Percentiles rank a stretch among this genome's conserved stretches.
Conservation (phyloP, 2,888 invertebrate genomes). For the Apoda limacodes region DNA sequence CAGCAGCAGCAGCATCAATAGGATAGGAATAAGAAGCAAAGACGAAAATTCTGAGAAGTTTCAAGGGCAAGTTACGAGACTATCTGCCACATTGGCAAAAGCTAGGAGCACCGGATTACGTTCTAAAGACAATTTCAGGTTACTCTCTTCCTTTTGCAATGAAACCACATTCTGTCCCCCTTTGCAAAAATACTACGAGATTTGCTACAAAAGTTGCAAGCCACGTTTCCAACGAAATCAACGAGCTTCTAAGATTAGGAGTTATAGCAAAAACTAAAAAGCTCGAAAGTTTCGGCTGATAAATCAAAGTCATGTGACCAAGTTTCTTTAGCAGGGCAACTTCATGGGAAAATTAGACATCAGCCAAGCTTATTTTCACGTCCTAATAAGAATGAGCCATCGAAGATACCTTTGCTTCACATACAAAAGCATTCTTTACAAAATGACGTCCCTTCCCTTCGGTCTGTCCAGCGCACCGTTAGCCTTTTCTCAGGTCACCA, state of each 20-base stretch:
- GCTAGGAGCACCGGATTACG: no score
- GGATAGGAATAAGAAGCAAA: no score
- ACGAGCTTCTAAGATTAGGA: conserved; percentile 16
- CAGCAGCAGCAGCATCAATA: no score
- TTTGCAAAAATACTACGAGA: no score
- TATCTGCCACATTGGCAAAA: no score
- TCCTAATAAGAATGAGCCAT: conserved; percentile 12
- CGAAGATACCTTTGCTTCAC: conserved; percentile 13
- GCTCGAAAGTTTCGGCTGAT: conserved; percentile 15
- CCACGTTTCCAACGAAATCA: no score
- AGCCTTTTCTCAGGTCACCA: conserved; percentile 8
- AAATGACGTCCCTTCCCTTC: conserved; percentile 19
- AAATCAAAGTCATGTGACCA: conserved; percentile 13
- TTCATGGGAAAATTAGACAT: conserved; percentile 17
- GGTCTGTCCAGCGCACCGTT: conserved; percentile 18
- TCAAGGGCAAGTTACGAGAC: no score
- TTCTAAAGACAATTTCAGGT: no score
- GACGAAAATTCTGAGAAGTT: no score
- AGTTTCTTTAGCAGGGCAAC: conserved; percentile 12
- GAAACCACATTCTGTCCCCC: no score
- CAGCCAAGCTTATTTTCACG: conserved; percentile 18
- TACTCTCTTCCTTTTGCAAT: no score
- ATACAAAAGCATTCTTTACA: conserved; percentile 7
- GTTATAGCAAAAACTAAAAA: conserved; percentile 11
- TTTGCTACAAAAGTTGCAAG: no score